phyloP scores from a whole-genome alignment of 2,797 vertebrate genomes.

The Myioborus miniatus region DNA sequence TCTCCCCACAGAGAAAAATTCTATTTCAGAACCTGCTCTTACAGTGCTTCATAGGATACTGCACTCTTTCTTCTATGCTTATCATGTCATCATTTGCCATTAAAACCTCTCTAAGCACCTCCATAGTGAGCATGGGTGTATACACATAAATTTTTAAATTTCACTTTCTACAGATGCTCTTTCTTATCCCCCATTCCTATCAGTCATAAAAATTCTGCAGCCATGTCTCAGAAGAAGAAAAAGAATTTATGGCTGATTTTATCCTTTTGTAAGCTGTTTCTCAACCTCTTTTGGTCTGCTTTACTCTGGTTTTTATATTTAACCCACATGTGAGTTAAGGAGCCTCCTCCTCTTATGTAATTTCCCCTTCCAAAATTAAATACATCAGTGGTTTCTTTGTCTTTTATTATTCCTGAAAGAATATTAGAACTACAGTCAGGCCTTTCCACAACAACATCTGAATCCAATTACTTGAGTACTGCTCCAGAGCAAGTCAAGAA shows the following conservation, averaged over 20 bases:
- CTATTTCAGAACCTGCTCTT: not conserved
- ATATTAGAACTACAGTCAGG: not conserved
- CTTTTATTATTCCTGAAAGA: constrained; percentile 13
- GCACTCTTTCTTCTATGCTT: not conserved
- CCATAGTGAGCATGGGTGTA: not conserved
- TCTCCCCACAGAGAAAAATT: not conserved
- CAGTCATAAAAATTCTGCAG: not conserved
- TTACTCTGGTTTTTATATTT: not conserved
- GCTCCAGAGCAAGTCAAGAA: not conserved
- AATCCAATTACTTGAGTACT: not conserved
- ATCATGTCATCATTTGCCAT: not conserved
- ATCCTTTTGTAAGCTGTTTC: not conserved
- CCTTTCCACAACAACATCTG: constrained; percentile 1
- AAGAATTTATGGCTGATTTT: not conserved
- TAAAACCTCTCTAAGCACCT: not conserved
- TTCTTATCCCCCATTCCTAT: not conserved
- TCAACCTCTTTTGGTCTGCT: not conserved
- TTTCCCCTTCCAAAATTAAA: not conserved
- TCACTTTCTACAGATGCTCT: not conserved
- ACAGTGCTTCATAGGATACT: not conserved
- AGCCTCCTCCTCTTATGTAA: not conserved
- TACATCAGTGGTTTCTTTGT: not conserved
- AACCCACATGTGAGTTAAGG: not conserved
- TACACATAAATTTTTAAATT: not conserved
- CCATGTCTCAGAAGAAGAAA: not conserved